These are phyloP conservation scores for Diorhabda elongata DNA, from an alignment of 1,140 invertebrate species.

Conservation along the genomic window DNA sequence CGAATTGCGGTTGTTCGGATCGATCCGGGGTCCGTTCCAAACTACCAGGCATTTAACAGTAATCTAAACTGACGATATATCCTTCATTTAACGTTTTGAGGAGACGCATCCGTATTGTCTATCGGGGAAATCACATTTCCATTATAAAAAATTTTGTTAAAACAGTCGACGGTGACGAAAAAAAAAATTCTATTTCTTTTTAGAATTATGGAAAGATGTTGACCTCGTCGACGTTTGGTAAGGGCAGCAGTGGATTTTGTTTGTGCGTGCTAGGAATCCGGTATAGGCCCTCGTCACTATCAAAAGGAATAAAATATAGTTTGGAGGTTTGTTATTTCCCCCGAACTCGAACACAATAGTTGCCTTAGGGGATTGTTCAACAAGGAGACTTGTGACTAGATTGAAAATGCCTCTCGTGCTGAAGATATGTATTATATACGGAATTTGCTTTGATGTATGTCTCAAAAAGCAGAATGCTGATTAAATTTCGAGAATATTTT, in stretches of 20 bases:
- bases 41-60: too few species aligned
- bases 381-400: conserved; percentile 16
- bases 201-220: too few species aligned
- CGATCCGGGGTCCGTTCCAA: too few species aligned
- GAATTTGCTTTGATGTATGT: conserved; percentile 6
- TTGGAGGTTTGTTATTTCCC: conserved; percentile 14
- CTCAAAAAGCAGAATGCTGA: neutral
- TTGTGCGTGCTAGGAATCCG: conserved; percentile 7
- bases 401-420: conserved; percentile 12
- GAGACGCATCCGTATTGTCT: too few species aligned
- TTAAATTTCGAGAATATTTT: conserved; percentile 4
- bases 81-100: too few species aligned
- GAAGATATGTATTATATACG: neutral
- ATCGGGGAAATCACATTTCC: too few species aligned
- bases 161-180: too few species aligned
- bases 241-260: conserved; percentile 11
- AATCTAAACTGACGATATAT: too few species aligned
- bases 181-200: too few species aligned
- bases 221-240: too few species aligned
- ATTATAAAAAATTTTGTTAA: too few species aligned
- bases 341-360: conserved; percentile 9
- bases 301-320: conserved; percentile 18
- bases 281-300: conserved; percentile 1
- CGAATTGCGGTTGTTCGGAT: too few species aligned
- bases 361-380: conserved; percentile 15